Percentiles rank a stretch among this genome's conserved stretches.
Conservation (phyloP, 1,140 invertebrate species). For the Macrostomum lignano region DNA sequence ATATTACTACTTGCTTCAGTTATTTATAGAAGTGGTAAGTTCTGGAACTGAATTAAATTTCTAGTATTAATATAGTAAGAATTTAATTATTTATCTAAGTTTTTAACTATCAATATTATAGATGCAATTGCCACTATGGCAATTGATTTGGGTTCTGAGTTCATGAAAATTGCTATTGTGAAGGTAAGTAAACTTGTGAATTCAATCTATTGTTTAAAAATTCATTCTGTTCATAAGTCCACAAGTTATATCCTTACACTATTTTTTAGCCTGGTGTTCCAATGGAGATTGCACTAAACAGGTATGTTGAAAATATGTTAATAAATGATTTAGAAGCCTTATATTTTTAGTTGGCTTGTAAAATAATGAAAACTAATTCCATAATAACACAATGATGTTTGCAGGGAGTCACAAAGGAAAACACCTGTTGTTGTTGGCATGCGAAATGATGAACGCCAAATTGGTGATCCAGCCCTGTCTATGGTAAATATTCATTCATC, state of each 20-base stretch:
- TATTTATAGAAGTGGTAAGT: too few species aligned
- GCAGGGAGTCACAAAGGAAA: slow-evolving; percentile 66
- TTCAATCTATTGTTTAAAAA: too few species aligned
- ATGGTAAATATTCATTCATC: slow-evolving; percentile 29
- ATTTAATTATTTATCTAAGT: too few species aligned
- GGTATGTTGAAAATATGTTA: too few species aligned
- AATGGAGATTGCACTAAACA: slow-evolving; percentile 94
- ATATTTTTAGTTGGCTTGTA: background rate
- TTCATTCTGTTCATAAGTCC: too few species aligned
- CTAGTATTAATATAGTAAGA: too few species aligned
- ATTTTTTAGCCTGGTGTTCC: slow-evolving; percentile 89
- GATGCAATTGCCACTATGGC: slow-evolving; percentile 58
- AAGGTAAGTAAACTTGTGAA: too few species aligned
- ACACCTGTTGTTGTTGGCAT: slow-evolving; percentile 65
- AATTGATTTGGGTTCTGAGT: slow-evolving; percentile 80
- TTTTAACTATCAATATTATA: too few species aligned
- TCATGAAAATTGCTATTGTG: slow-evolving; percentile 74
- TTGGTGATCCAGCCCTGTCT: slow-evolving; percentile 67
- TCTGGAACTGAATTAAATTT: too few species aligned
- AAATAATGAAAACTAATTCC: background rate
- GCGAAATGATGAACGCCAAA: slow-evolving; percentile 56
- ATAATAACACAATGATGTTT: slow-evolving; percentile 8
- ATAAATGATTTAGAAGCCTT: too few species aligned
- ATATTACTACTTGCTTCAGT: too few species aligned
- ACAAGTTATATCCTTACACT: too few species aligned